Percentiles rank a stretch among this genome's conserved stretches.
These are phyloP conservation scores for Melanotaenia pygmaea DNA, from an alignment of 2,797 vertebrate species.

Conservation along the genomic window DNA sequence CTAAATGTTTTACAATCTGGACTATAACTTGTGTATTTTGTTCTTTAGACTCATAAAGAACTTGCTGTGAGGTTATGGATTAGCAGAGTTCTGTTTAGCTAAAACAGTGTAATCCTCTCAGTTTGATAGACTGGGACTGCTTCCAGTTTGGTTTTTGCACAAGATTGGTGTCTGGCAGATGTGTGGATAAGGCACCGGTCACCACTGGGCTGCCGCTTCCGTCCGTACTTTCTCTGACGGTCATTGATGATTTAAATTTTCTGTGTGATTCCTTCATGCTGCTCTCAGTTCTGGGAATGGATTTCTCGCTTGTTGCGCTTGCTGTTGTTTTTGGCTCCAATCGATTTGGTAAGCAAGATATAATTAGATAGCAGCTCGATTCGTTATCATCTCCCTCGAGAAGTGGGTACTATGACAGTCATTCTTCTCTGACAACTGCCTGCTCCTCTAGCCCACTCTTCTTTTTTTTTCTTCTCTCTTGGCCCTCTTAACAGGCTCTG, in stretches of 20 bases:
- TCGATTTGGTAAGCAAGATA: slow-evolving; percentile 76
- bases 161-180: slow-evolving; percentile 66
- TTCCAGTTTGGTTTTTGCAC: slow-evolving; percentile 58
- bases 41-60: slow-evolving; percentile 35
- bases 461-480: slow-evolving; percentile 29
- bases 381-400: slow-evolving; percentile 66
- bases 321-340: slow-evolving; percentile 71
- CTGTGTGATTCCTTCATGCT: slow-evolving; percentile 59
- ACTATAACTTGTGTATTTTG: slow-evolving; percentile 3
- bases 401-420: slow-evolving; percentile 24
- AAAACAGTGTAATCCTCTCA: slow-evolving; percentile 33
- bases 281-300: slow-evolving; percentile 61
- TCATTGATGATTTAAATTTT: slow-evolving; percentile 80
- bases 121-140: slow-evolving; percentile 56
- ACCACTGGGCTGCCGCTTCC: slow-evolving; percentile 58
- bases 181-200: slow-evolving; percentile 67
- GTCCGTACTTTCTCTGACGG: slow-evolving; percentile 57
- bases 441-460: slow-evolving; percentile 36
- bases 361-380: slow-evolving; percentile 72
- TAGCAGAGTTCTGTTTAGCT: slow-evolving; percentile 55
- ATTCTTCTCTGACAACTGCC: slow-evolving; percentile 32
- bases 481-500: slow-evolving; percentile 26
- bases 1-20: slow-evolving; percentile 5
- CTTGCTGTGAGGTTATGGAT: slow-evolving; percentile 55
- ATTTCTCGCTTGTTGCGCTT: slow-evolving; percentile 73